Conservation (phyloP, 2,113 vertebrate genomes). For the Zosterops borbonicus region DNA sequence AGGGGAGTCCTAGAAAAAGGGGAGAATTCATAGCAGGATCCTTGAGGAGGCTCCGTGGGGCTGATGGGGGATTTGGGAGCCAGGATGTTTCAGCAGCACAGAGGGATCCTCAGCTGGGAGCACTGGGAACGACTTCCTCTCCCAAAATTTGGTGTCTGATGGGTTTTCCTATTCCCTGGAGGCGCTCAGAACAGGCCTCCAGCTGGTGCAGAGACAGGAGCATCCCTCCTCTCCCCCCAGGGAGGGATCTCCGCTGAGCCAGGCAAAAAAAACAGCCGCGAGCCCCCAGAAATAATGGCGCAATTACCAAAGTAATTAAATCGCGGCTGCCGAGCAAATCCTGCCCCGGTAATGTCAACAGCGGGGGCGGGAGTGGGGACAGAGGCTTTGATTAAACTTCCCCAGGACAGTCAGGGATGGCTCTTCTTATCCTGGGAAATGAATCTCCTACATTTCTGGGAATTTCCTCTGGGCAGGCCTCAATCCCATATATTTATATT, state of each 20-base stretch:
- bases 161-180: not conserved
- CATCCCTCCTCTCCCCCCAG: not conserved
- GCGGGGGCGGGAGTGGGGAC: fast-evolving
- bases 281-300: not conserved
- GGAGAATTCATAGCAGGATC: not conserved
- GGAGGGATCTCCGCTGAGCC: not conserved
- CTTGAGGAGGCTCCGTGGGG: fast-evolving
- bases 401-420: fast-evolving
- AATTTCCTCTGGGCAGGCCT: not conserved
- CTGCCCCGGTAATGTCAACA: not conserved
- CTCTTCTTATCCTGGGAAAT: not conserved
- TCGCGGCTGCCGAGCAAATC: not conserved
- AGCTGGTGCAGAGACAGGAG: not conserved
- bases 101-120: not conserved
- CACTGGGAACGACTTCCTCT: not conserved
- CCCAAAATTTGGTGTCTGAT: not conserved
- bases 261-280: not conserved
- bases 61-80: not conserved
- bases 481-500: not conserved
- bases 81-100: not conserved
- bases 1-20: not conserved
- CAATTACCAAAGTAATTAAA: slow-evolving; percentile 17
- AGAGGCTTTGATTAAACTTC: not conserved
- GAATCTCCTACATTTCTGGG: fast-evolving
- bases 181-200: not conserved